Evolutionary conservation across 2,113 vertebrate species (phyloP).

Genomic region (Ochotona princeps): DNA sequence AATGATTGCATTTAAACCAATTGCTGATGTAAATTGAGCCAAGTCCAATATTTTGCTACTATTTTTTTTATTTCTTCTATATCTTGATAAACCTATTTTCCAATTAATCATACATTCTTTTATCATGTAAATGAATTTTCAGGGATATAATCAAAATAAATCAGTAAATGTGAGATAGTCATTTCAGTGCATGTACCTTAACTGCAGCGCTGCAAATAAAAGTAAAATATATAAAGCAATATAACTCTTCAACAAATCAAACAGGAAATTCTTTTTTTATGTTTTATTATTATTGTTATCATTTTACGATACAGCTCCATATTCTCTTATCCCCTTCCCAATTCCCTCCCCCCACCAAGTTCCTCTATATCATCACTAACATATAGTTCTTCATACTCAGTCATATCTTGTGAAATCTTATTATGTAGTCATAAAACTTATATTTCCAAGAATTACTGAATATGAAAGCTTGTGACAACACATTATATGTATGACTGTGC

Average conservation of each 20-base stretch:
- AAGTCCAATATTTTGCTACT: not conserved
- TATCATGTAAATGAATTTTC: not conserved
- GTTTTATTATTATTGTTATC: too few species aligned
- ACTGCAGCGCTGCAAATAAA: not conserved
- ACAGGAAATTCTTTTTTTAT: not conserved
- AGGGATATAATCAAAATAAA: not conserved
- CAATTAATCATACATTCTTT: not conserved
- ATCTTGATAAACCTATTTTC: not conserved
- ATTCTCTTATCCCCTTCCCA: too few species aligned
- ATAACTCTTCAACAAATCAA: not conserved
- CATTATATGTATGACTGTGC: not conserved
- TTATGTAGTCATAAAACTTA: not conserved
- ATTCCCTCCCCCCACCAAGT: too few species aligned
- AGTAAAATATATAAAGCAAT: not conserved
- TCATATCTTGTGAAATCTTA: not conserved
- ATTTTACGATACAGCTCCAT: too few species aligned
- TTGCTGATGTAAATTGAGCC: not conserved
- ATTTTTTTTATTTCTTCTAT: not conserved
- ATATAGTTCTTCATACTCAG: too few species aligned
- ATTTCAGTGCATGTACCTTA: not conserved
- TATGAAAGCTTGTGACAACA: not conserved
- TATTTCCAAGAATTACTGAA: conserved; percentile 3
- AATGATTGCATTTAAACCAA: not conserved
- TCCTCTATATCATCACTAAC: too few species aligned
- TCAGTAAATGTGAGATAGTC: not conserved